These are phyloP conservation scores for Patella ulyssiponensis DNA, from an alignment of 2,888 invertebrate species.

Conservation along the genomic window DNA sequence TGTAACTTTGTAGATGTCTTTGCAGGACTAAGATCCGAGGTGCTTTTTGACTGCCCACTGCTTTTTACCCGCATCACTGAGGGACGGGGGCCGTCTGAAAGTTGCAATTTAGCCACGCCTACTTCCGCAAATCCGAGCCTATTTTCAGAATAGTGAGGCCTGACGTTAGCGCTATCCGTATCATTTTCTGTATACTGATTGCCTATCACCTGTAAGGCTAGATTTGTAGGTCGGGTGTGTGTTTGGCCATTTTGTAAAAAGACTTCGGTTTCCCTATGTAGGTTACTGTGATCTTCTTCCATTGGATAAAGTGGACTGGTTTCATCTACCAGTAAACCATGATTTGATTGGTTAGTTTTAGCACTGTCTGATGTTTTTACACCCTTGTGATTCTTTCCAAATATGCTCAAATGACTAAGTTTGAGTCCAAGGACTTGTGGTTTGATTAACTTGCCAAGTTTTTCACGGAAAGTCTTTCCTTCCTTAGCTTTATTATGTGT, in stretches of 20 bases:
- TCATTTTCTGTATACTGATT: constrained; percentile 33
- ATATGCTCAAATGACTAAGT: constrained; percentile 40
- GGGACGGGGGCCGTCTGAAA: constrained; percentile 30
- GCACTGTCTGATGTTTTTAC: not conserved
- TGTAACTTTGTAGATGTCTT: constrained; percentile 29
- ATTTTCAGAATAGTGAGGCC: constrained; percentile 28
- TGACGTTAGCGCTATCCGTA: constrained; percentile 30
- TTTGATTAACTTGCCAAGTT: constrained; percentile 50
- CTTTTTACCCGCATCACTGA: constrained; percentile 43
- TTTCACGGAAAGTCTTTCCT: constrained; percentile 30
- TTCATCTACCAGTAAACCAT: constrained; percentile 16
- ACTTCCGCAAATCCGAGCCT: constrained; percentile 50
- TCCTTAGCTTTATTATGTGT: constrained; percentile 25
- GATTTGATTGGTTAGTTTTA: constrained; percentile 14
- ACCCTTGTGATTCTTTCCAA: constrained; percentile 32
- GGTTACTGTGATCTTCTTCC: constrained; percentile 40
- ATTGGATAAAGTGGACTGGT: constrained; percentile 22
- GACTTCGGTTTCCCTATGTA: constrained; percentile 58
- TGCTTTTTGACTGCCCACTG: constrained; percentile 54
- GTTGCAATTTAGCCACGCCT: constrained; percentile 47
- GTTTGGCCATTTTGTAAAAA: constrained; percentile 55
- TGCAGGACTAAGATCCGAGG: constrained; percentile 51
- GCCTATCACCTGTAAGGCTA: constrained; percentile 35
- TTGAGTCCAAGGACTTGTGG: constrained; percentile 53
- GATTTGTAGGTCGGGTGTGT: constrained; percentile 45